Percentiles rank a stretch among this genome's conserved stretches.
phyloP scores from a whole-genome alignment of 2,888 invertebrate species.

The Eilema sororculum region DNA sequence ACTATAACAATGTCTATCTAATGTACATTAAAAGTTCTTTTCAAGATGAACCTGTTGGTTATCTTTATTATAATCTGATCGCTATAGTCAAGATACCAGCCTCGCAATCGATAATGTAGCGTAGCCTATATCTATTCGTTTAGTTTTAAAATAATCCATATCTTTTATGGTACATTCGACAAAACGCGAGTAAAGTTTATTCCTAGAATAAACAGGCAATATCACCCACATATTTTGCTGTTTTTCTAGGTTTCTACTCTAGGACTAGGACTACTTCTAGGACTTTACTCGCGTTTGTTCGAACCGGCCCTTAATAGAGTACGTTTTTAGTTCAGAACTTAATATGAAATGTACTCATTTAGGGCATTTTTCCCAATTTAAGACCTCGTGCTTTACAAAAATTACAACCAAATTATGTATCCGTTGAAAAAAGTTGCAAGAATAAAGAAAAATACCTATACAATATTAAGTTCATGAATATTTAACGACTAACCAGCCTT shows the following conservation, averaged over 20 bases:
- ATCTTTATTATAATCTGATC: neutral
- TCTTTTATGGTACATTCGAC: too few species aligned
- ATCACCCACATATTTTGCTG: too few species aligned
- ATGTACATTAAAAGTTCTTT: neutral
- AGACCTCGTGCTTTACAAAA: neutral
- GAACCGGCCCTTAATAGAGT: too few species aligned
- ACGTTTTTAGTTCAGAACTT: too few species aligned
- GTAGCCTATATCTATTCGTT: too few species aligned
- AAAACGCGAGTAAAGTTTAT: too few species aligned
- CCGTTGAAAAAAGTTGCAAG: conserved; percentile 45
- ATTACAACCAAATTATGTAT: neutral
- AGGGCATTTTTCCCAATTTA: neutral
- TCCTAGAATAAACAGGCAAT: too few species aligned
- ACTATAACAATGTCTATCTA: neutral
- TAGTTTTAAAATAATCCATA: too few species aligned
- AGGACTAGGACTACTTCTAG: too few species aligned
- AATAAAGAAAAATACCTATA: conserved; percentile 45
- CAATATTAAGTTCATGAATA: conserved; percentile 66
- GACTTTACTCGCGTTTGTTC: too few species aligned
- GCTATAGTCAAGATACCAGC: neutral
- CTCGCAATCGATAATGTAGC: neutral
- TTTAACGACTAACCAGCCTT: conserved; percentile 71
- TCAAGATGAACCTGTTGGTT: neutral
- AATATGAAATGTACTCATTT: neutral
- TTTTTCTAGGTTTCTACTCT: too few species aligned